These are phyloP conservation scores for Parnassius apollo DNA, from an alignment of 2,888 invertebrate species.

Conservation along the genomic window DNA sequence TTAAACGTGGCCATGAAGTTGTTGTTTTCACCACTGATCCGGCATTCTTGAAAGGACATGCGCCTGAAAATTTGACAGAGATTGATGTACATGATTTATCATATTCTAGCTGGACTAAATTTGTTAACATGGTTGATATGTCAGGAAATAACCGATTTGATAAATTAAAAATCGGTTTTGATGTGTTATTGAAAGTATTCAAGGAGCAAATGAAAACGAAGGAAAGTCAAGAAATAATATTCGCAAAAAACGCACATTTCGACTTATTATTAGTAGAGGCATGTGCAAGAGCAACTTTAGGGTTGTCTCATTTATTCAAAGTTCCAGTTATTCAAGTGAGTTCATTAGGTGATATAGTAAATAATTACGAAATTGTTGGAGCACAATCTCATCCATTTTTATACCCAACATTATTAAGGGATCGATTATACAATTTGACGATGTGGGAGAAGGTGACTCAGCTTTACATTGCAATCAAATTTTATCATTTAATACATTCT, in stretches of 20 bases:
- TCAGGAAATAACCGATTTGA: neutral
- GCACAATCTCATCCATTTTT: slow-evolving; percentile 36
- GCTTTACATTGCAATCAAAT: slow-evolving; percentile 30
- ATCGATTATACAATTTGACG: slow-evolving; percentile 35
- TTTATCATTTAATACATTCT: slow-evolving; percentile 7
- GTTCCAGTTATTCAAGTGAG: slow-evolving; percentile 51
- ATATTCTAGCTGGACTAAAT: neutral
- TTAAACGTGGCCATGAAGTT: slow-evolving; percentile 58
- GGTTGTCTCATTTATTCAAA: slow-evolving; percentile 46
- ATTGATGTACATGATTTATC: slow-evolving; percentile 47
- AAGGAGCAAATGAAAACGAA: slow-evolving; percentile 35
- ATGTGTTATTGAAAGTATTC: slow-evolving; percentile 30
- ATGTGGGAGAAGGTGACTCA: slow-evolving; percentile 42
- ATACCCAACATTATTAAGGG: slow-evolving; percentile 31
- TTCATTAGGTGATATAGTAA: slow-evolving; percentile 39
- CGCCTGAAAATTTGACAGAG: slow-evolving; percentile 51
- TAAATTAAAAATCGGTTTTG: slow-evolving; percentile 27
- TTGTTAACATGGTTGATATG: neutral
- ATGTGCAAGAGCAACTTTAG: slow-evolving; percentile 35
- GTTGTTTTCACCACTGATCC: slow-evolving; percentile 56
- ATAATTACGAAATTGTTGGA: slow-evolving; percentile 37
- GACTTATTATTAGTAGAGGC: slow-evolving; percentile 46
- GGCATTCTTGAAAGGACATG: slow-evolving; percentile 34
- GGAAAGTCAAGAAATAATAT: slow-evolving; percentile 37
- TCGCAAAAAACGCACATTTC: slow-evolving; percentile 32